Conservation (phyloP, 23 tunicate species). For the Corella eumyota region DNA sequence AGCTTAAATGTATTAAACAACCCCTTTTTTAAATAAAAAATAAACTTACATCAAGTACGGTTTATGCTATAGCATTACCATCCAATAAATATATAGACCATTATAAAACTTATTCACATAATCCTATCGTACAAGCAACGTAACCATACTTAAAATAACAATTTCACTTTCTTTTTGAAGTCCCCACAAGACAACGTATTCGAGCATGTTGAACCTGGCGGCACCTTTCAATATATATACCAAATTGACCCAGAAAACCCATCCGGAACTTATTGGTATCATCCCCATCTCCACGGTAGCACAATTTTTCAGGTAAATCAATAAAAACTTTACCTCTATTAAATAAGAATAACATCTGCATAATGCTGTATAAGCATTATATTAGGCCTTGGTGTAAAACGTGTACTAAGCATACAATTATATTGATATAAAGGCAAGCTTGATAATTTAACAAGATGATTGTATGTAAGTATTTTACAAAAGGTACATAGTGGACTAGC, state of each 20-base stretch:
- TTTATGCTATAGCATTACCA: no score
- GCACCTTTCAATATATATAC: slow-evolving; percentile 21
- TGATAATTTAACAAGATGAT: no score
- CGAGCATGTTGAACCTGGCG: slow-evolving; percentile 26
- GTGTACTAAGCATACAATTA: no score
- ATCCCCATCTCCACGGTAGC: slow-evolving; percentile 69
- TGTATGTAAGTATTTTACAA: background rate
- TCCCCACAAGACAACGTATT: slow-evolving; percentile 70
- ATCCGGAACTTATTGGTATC: slow-evolving; percentile 85
- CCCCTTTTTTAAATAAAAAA: no score
- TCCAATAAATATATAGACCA: no score
- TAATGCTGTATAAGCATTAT: background rate
- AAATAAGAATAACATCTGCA: background rate
- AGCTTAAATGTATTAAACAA: no score
- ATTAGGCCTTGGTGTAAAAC: background rate
- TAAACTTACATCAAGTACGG: no score
- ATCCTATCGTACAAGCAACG: no score
- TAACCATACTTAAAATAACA: no score
- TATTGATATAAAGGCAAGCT: no score
- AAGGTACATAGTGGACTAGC: slow-evolving; percentile 73
- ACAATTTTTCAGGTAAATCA: slow-evolving; percentile 43
- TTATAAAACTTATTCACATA: no score
- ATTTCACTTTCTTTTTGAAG: slow-evolving; percentile 8
- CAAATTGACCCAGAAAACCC: slow-evolving; percentile 40
- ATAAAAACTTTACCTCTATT: background rate